Evolutionary conservation across 2,797 vertebrate genomes (phyloP), one percentile per base, ranked within the genome.

Genomic region (Arrhamphus sclerolepis): DNA sequence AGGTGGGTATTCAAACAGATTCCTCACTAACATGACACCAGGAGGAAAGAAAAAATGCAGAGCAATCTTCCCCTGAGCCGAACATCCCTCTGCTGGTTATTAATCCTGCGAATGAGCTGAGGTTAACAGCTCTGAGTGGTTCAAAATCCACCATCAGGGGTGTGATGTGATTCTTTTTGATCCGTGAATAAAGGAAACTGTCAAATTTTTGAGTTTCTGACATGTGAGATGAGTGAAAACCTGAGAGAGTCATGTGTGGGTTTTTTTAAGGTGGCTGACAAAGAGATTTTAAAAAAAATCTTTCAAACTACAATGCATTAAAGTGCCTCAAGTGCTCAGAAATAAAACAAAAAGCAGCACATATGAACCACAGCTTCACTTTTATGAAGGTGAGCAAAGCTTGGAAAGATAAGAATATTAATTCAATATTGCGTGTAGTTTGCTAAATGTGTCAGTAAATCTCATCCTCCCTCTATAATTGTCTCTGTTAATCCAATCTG

Each of bases 31-130:
- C 63, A 47, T 65, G 54, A 38, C 46, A 39, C 65, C 38, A 0
- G 1, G 11, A 63, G 68, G 41, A 58, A 66, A 71, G 34, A 28
- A 49, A 60, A 8, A 22, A 28, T 1, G 0, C 18, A 1, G 43
- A 58, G 53, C 70, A 61, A 63, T 72, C 62, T 64, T 65, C 51
- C 52, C 48, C 50, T 50, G 60, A 80, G 70, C 62, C 47, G 50
- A 67, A 80, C 71, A 77, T 77, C 41, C 61, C 62, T 58, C 48
- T 55, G 67, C 48, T 48, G 64, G 68, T 70, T 72, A 66, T 80
- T 83, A 75, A 74, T 75, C 61, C 65, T 0, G 28, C 58, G 67
- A 78, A 72, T 65, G 62, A 75, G 73, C 80, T 67, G 48, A 82
- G 77, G 73, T 79, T 76, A 77, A 78, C 64, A 20, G 65, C 40